Evolutionary conservation across 2,888 invertebrate genomes (phyloP).

Genomic region (Sepioteuthis lessoniana): DNA sequence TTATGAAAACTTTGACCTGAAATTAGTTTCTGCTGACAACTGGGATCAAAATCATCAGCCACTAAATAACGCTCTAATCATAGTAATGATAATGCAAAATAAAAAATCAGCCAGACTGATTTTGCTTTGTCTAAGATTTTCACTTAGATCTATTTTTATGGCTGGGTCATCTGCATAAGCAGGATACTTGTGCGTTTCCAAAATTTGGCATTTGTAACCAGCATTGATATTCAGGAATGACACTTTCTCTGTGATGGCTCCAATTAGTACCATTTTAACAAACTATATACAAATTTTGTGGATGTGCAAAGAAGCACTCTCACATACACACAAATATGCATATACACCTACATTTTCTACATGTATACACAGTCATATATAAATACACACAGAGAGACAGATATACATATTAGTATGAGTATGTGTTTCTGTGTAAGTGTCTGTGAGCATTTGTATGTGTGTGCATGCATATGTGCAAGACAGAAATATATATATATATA

Average conservation of each 20-base stretch:
- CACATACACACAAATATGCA: slow-evolving; percentile 7
- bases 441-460: not conserved
- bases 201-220: slow-evolving; percentile 33
- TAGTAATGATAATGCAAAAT: not conserved
- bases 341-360: not conserved
- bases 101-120: slow-evolving; percentile 8
- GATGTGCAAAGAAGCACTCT: not conserved
- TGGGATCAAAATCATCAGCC: slow-evolving; percentile 5
- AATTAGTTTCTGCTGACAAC: not conserved
- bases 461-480: slow-evolving; percentile 23
- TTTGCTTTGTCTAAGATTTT: not conserved
- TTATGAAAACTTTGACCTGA: slow-evolving; percentile 8
- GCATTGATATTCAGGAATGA: not conserved
- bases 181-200: slow-evolving; percentile 21
- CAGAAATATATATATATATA: not conserved
- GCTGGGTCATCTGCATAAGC: not conserved
- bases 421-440: not conserved
- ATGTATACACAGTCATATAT: slow-evolving; percentile 4
- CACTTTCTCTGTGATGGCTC: slow-evolving; percentile 33
- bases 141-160: not conserved
- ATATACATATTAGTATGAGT: not conserved
- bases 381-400: not conserved
- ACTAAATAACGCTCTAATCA: not conserved
- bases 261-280: not conserved
- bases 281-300: not conserved